Base-by-base conservation (phyloP, 2,888 invertebrate species). In the Myopa testacea region DNA sequence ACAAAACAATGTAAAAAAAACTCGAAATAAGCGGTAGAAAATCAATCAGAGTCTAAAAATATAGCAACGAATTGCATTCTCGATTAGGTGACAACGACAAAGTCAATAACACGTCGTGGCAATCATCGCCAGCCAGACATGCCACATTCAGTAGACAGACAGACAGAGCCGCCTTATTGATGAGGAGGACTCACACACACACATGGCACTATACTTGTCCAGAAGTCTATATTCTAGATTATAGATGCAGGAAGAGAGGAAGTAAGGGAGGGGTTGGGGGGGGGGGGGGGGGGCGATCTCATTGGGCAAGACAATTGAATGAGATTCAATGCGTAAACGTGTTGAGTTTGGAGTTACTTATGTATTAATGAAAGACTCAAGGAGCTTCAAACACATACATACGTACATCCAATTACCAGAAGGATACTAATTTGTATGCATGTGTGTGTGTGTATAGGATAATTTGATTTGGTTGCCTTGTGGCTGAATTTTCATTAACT, bases 381-480 rank as follows among this genome's bases (percentile, higher is more conserved):
- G 16, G n/a, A 55, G 16, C 55, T 8, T 5, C 2, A n/a, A 8
- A 50, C 10, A 50, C 50, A 50, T 14, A 50, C 50, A 14, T 14
- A 50, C 50, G 4, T n/a, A 60, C 63, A 5, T n/a, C 34, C 63
- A 26, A 19, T 10, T 45, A 10, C 45, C 10, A 45, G 10, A 45
- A 45, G 10, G 45, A 8, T 8, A 3, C 10, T 1, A 45, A 26
- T 26, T 26, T 26, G 26, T 65, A 38, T 34, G 5, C 52, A n/a
- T 37, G 5, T 58, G 26, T n/a, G 55, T 63, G 10, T 34, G 58
- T 52, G 67, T 26, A 37, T 10, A 26, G 71, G 58, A 67, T 67
- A 77, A 60, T 50, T 67, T 65, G 14, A 58, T 72, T 72, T 72
- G 72, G 72, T 76, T 71, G 76, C 71, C 55, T 67, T 72, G 72